phyloP scores from a whole-genome alignment of 2,888 invertebrate species.

The Cantharis nigra region DNA sequence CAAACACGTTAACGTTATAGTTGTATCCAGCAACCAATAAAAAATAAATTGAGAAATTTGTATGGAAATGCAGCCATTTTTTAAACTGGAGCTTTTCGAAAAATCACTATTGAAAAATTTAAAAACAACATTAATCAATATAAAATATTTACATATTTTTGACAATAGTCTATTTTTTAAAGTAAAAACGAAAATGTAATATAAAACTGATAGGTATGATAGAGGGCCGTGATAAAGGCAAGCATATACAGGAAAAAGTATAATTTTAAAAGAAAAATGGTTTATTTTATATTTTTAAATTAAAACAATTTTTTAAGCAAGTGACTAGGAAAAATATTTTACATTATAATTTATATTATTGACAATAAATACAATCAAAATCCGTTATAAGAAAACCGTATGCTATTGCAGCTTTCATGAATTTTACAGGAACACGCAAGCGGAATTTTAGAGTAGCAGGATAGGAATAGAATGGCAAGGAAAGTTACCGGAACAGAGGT shows the following conservation, averaged over 20 bases:
- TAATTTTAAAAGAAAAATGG: not conserved
- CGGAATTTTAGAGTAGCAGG: conserved; percentile 37
- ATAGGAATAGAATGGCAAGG: conserved; percentile 42
- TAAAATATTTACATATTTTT: conserved; percentile 1
- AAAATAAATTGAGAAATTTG: conserved; percentile 13
- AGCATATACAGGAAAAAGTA: not conserved
- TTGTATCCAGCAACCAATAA: conserved; percentile 13
- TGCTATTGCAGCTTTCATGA: conserved; percentile 21
- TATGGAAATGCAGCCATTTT: not conserved
- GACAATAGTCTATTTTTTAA: not conserved
- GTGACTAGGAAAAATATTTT: not conserved
- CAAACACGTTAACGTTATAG: conserved; percentile 16
- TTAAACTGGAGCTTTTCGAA: not conserved
- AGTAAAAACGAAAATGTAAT: not conserved
- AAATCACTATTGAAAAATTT: not conserved
- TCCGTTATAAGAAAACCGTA: conserved; percentile 14
- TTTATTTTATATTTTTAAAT: not conserved
- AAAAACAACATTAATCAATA: not conserved
- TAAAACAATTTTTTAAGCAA: not conserved
- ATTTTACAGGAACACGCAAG: conserved; percentile 30
- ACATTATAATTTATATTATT: not conserved
- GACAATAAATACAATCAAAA: conserved; percentile 1
- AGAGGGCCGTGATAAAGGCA: not conserved
- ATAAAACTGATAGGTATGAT: not conserved
- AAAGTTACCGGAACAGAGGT: conserved; percentile 30